phyloP scores from a whole-genome alignment of 2,113 vertebrate genomes.

The Cavia porcellus region DNA sequence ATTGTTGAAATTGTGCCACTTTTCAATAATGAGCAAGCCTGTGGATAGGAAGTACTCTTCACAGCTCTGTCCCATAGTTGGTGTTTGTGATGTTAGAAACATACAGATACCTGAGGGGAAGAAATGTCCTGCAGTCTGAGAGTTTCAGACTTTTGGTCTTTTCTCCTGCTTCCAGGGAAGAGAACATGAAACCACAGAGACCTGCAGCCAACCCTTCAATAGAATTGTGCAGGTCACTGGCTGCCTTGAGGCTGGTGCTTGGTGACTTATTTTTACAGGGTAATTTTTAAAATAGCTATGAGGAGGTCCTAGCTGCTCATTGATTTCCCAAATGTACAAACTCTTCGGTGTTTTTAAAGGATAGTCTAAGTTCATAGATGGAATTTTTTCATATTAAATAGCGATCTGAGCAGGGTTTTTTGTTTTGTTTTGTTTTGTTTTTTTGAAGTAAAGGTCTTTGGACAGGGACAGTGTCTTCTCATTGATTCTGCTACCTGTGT shows the following conservation, averaged over 20 bases:
- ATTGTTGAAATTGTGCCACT: not conserved
- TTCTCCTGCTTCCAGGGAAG: not conserved
- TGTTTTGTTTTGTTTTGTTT: not conserved
- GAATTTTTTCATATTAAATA: not conserved
- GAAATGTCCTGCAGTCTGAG: not conserved
- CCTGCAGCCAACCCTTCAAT: not conserved
- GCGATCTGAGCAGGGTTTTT: not conserved
- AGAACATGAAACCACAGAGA: not conserved
- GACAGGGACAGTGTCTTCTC: not conserved
- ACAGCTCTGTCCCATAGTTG: not conserved
- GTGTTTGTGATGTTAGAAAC: conserved; percentile 25
- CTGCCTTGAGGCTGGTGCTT: too few species aligned
- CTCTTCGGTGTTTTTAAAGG: not conserved
- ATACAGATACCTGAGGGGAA: not conserved
- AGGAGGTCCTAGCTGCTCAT: not conserved
- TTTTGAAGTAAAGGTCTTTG: not conserved
- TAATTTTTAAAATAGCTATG: not conserved
- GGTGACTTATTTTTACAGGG: not conserved
- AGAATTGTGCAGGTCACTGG: not conserved
- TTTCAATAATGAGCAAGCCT: not conserved
- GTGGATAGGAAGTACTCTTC: not conserved
- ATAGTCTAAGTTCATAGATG: not conserved
- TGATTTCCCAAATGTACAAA: not conserved
- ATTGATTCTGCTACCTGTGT: not conserved
- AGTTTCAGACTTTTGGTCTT: not conserved